These are phyloP conservation scores for Camelus bactrianus DNA, from an alignment of 2,113 vertebrate species.

Conservation along the genomic window DNA sequence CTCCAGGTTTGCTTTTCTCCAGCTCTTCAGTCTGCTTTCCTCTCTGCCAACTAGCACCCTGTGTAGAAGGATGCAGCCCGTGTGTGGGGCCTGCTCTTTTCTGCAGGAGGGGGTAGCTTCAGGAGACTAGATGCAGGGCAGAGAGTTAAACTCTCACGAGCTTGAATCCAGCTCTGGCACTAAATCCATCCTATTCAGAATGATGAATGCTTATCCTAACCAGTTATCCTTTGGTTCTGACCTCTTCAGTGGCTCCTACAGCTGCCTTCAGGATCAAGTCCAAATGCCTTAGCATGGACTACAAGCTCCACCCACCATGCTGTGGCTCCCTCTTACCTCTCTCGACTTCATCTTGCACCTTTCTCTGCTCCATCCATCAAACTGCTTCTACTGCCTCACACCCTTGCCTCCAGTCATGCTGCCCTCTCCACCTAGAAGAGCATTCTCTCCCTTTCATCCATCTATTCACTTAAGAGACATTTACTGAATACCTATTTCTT, in stretches of 20 bases:
- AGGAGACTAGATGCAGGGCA: neutral
- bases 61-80: fast-evolving
- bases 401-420: neutral
- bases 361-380: neutral
- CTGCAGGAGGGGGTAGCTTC: neutral
- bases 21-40: neutral
- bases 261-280: neutral
- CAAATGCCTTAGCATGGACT: neutral
- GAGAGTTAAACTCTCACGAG: fast-evolving
- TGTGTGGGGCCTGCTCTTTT: fast-evolving
- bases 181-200: neutral
- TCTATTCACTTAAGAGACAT: neutral
- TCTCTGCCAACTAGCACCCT: neutral
- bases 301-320: fast-evolving
- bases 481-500: neutral
- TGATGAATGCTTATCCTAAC: no score
- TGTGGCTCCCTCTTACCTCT: neutral
- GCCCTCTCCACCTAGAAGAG: neutral
- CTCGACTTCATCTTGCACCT: neutral
- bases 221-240: neutral
- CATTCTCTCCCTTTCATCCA: neutral
- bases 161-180: neutral
- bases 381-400: neutral
- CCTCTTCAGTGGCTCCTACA: neutral
- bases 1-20: neutral